Base-by-base conservation (phyloP, 2,113 vertebrate species). In the Heterochromis multidens region DNA sequence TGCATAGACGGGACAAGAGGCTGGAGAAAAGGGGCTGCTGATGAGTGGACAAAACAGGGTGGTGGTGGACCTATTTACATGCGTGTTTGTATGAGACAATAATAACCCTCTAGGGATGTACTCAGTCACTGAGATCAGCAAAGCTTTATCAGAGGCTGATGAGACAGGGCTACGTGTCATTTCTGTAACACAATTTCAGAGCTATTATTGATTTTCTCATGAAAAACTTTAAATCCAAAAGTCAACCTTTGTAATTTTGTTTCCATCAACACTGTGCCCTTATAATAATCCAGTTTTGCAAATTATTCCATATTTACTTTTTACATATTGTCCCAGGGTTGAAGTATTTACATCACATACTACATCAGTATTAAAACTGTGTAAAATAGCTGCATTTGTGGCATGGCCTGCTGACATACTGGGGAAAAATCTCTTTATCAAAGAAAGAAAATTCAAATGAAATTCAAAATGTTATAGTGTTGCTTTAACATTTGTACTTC, bases 1-100 rank as follows among this genome's bases (percentile, higher is more conserved):
- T 79, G 81, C 74, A 62, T 87, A 61, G 79, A 91, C 77, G 82
- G 85, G 82, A 83, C 77, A 43, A n/a, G 65, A 35, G 72, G 29
- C 11, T 82, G 81, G 63, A 17, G 62, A 63, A 43, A 56, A 27
- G 33, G 79, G 52, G 81, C 19, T 84, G 63, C 52, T 56, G 40
- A 74, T 2, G 23, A 86, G 49, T 61, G 72, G 60, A 80, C 62
- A 80, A 82, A 56, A 80, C 62, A 10, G 49, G 54, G 37, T 59
- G 76, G 37, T 59, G 76, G 54, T 60, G 81, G 62, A 79, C 17
- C 62, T 79, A 49, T 88, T 88, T 78, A 40, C 11, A n/a, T 13
- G 57, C 62, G 57, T 83, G 43, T 76, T 37, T 86, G n/a, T 80
- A 2, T 12, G 76, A 43, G 43, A 80, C 54, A 74, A 13, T 78